Evolutionary conservation across 2,888 invertebrate genomes (phyloP), one percentile per base, ranked within the genome.

Genomic region (Euplagia quadripunctaria): DNA sequence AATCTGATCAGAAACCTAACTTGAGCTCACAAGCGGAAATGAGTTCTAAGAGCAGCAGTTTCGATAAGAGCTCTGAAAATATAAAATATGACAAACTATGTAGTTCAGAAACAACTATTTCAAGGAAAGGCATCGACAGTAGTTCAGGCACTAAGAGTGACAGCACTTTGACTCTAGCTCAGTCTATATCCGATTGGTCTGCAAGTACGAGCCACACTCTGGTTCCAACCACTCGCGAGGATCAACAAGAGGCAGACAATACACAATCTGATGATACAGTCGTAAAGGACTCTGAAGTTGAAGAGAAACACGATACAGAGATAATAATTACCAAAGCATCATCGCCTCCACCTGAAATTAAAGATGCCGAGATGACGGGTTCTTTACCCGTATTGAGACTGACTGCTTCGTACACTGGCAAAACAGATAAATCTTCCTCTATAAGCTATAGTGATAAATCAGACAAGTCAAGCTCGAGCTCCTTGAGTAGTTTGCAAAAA

Each of bases 121-220:
- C 96, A 1, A 92, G 94, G 75, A 96, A 96, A 89, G 94, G 93
- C 4, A 94, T 96, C 77, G 97, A 97, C 85, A 94, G 97, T 69
- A 97, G 97, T 83, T 97, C 97, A 4, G 97, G 97, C 7, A 97
- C 97, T 1, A 98, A 98, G 88, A 98, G 98, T 81, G 98, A 98
- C 85, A 98, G 98, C 86, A 98, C 98, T 0, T 90, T 97, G 68
- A 97, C 97, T 1, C 89, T 97, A 58, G 98, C 98, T 1, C 98
- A 98, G 78, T 98, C 98, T 1, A 97, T 98, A 84, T 98, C 98
- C 0, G 98, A 98, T 82, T 98, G 98, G 98, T 98, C 98, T 0
- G 97, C 97, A 1, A 98, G 98, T 79, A 97, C 97, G 41, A 98
- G 98, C 85, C 97, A 97, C 73, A 98, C 97, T 0, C 95, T 98